Conservation (phyloP, 2,797 vertebrate genomes). For the Falco columbarius region DNA sequence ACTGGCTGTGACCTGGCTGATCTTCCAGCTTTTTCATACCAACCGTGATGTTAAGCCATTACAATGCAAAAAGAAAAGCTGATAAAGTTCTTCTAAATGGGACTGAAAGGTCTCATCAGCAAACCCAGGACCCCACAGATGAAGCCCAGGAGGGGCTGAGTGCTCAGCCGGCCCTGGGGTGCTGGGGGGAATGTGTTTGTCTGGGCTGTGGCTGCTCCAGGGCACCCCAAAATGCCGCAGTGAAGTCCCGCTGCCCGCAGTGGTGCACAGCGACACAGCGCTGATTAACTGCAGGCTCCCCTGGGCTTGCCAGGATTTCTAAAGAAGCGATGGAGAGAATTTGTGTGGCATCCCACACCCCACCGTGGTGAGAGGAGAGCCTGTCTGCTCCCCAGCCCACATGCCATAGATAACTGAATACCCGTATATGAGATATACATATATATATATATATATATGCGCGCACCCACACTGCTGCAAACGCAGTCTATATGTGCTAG, state of each 20-base stretch:
- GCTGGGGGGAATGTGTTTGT: background rate
- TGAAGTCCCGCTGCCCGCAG: background rate
- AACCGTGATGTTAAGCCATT: background rate
- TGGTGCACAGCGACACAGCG: background rate
- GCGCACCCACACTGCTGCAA: background rate
- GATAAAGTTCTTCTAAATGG: background rate
- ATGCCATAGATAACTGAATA: conserved; percentile 25
- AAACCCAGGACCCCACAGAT: background rate
- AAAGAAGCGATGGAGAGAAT: conserved; percentile 11
- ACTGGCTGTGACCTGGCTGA: background rate
- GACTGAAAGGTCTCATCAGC: background rate
- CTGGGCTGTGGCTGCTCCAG: background rate
- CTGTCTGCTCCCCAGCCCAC: background rate
- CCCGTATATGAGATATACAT: background rate
- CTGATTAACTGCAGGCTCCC: conserved; percentile 27
- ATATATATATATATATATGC: background rate
- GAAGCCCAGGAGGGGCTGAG: background rate
- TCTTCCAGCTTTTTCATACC: background rate
- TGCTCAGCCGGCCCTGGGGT: rapidly evolving
- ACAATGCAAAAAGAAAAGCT: background rate
- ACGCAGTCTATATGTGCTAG: background rate
- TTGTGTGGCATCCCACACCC: conserved; percentile 27
- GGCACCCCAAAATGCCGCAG: background rate
- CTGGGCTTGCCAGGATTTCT: conserved; percentile 3
- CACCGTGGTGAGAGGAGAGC: background rate